These are phyloP conservation scores for Colius striatus DNA, from an alignment of 2,113 vertebrate genomes.

Conservation along the genomic window DNA sequence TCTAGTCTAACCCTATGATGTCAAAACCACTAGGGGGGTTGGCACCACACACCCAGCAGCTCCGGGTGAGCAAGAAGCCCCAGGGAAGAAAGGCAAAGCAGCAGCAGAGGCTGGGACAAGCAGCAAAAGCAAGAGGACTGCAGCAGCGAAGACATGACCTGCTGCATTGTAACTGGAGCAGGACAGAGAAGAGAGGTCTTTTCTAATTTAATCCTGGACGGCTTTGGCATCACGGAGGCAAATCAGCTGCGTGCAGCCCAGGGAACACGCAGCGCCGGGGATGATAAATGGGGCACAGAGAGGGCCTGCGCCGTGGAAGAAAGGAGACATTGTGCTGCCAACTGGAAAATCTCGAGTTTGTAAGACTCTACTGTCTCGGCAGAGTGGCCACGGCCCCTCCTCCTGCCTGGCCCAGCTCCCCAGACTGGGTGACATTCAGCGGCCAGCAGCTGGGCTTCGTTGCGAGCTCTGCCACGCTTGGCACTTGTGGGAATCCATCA, in stretches of 20 bases:
- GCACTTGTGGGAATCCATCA: not conserved
- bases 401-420: not conserved
- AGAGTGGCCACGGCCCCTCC: not conserved
- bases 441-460: slow-evolving; percentile 16
- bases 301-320: slow-evolving; percentile 55
- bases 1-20: not conserved
- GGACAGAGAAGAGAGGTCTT: not conserved
- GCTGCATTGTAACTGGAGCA: not conserved
- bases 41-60: not conserved
- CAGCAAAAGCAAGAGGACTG: not conserved
- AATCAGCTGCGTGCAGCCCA: slow-evolving; percentile 25
- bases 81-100: not conserved
- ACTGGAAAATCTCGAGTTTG: slow-evolving; percentile 26
- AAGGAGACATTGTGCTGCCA: slow-evolving; percentile 66
- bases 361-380: slow-evolving; percentile 46
- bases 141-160: not conserved
- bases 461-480: not conserved
- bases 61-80: not conserved
- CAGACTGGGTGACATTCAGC: slow-evolving; percentile 10
- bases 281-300: slow-evolving; percentile 44
- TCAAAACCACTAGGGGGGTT: not conserved
- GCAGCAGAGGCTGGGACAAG: not conserved
- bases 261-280: not conserved
- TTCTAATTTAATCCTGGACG: not conserved
- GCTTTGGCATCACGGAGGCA: not conserved